These are phyloP conservation scores for Pongo pygmaeus DNA, from an alignment of 2,113 vertebrate species.

Conservation along the genomic window DNA sequence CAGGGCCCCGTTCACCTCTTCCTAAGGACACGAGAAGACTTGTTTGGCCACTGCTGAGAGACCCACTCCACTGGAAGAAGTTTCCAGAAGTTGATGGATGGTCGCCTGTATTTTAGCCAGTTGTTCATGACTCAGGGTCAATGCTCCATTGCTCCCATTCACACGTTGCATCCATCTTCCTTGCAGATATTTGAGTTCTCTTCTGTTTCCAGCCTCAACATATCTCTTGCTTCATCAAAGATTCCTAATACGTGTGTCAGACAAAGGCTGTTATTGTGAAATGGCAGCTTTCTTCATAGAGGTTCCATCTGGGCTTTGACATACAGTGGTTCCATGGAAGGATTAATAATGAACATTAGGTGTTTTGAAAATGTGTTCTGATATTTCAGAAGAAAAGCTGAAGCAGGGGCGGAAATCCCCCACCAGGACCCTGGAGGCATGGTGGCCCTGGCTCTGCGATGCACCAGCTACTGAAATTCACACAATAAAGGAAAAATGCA, in stretches of 20 bases:
- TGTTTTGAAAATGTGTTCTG: not conserved
- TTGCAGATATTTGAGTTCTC: not conserved
- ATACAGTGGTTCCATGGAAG: rapidly evolving
- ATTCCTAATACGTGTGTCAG: not conserved
- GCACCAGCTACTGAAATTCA: not conserved
- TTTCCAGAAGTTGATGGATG: not conserved
- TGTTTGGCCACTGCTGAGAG: slow-evolving; percentile 14
- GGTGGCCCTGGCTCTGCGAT: not conserved
- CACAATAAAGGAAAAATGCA: not conserved
- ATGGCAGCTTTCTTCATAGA: not conserved
- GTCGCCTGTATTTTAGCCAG: not conserved
- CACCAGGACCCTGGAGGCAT: not conserved
- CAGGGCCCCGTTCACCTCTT: slow-evolving; percentile 45
- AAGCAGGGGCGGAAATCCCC: not conserved
- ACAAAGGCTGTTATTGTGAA: not conserved
- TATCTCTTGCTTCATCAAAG: not conserved
- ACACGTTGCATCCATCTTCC: not conserved
- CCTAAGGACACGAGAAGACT: slow-evolving; percentile 8
- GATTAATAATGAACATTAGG: not conserved
- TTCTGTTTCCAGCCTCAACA: not conserved
- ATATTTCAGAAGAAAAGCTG: not conserved
- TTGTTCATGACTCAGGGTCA: not conserved
- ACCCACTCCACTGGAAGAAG: not conserved
- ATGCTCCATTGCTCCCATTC: not conserved
- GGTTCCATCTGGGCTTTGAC: not conserved